Conservation (phyloP, 2,797 vertebrate genomes). For the Rhadinocentrus ornatus region DNA sequence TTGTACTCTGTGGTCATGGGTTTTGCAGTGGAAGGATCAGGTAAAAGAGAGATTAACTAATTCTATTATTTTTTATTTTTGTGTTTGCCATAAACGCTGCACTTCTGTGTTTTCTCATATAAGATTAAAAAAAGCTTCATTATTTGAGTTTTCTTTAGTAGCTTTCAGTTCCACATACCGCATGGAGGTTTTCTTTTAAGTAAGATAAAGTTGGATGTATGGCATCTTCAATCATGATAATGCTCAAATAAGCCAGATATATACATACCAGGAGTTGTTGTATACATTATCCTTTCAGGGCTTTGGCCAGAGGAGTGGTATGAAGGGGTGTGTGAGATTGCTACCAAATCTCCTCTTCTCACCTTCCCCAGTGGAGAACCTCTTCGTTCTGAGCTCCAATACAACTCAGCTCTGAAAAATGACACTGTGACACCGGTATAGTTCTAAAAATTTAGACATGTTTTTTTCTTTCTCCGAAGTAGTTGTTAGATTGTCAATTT, state of each 20-base stretch:
- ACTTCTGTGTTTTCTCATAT: background rate
- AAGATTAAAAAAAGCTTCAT: background rate
- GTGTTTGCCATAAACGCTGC: background rate
- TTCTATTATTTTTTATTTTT: background rate
- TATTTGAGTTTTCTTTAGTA: background rate
- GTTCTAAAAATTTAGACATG: background rate
- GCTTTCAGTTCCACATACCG: background rate
- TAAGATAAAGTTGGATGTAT: background rate
- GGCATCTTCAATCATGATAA: background rate
- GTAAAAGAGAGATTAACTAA: constrained; percentile 69
- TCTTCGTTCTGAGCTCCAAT: constrained; percentile 94
- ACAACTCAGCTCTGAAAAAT: constrained; percentile 97
- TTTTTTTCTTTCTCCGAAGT: background rate
- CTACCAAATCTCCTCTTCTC: constrained; percentile 93
- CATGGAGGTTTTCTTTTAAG: background rate
- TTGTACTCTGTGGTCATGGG: constrained; percentile 98
- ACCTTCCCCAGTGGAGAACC: constrained; percentile 97
- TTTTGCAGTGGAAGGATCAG: constrained; percentile 96
- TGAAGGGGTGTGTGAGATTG: constrained; percentile 97
- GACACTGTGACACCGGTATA: constrained; percentile 92
- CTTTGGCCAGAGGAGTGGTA: constrained; percentile 99
- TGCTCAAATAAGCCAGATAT: background rate
- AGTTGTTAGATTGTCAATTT: background rate
- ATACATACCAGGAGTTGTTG: background rate
- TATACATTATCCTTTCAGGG: constrained; percentile 74